Base-by-base conservation (phyloP, 2,113 vertebrate genomes). In the Ameiurus melas region DNA sequence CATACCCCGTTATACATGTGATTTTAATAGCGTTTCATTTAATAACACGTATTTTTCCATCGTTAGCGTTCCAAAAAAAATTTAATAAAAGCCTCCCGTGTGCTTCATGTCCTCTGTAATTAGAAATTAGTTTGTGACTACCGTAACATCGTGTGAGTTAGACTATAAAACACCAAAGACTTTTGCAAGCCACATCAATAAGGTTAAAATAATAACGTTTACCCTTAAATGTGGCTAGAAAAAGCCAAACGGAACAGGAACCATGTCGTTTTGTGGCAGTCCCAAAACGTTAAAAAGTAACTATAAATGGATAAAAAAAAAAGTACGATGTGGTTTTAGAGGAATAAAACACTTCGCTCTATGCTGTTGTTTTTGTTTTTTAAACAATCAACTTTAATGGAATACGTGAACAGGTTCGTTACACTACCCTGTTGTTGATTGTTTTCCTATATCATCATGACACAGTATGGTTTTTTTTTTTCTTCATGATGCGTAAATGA, bases 111-210 rank as follows among this genome's bases (percentile, higher is more conserved):
- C 1, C 78, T 80, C 53, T 5, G 14, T 80, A 57, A 80, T 57
- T 33, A 80, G 2, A 55, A n/a, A 51, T 5, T 80, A 30, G 75
- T 51, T 53, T 79, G 47, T n/a, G 0, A 79, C 43, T 9, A 73
- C 39, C 13, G 3, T 73, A 4, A 43, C 39, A 43, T 73, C 43
- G 71, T 73, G 43, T 78, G 43, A 25, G 4, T 13, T 51, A 51
- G 47, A 10, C 47, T 51, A 51, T 30, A 27, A 78, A n/a, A 78
- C 47, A 79, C 27, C 30, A n/a, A 43, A 47, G 43, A 3, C 30
- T 68, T 79, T 55, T 78, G 51, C 75, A 78, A 51, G 16, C 53
- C n/a, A 80, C 78, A 80, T 80, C 78, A 20, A 20, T 57, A 33
- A 33, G 8, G n/a, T 80, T 57, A 30, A 57, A 80, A 79, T 79